phyloP scores from a whole-genome alignment of 64 coral and sea anemone genomes.

The Stylophora pistillata region DNA sequence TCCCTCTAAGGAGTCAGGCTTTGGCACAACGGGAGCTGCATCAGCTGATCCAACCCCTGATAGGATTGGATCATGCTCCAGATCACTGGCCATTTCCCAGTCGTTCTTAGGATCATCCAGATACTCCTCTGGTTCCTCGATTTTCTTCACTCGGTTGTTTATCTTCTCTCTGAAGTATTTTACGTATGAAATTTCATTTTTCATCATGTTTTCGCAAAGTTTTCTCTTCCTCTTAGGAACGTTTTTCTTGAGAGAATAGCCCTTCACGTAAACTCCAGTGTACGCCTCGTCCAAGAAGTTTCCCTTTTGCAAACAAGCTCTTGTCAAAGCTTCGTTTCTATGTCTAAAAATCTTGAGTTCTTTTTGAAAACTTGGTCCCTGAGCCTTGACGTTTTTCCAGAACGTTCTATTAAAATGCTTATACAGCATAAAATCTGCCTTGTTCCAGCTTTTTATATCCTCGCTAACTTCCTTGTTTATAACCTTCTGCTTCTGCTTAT shows the following conservation, averaged over 20 bases:
- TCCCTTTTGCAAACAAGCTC: constrained; percentile 63
- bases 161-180: constrained; percentile 73
- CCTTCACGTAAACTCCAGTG: constrained; percentile 83
- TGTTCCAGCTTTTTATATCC: constrained; percentile 89
- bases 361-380: constrained; percentile 67
- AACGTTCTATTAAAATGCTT: constrained; percentile 77
- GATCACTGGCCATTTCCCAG: constrained; percentile 71
- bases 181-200: constrained; percentile 89
- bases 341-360: constrained; percentile 72
- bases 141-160: constrained; percentile 3
- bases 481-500: constrained; percentile 60
- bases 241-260: constrained; percentile 64
- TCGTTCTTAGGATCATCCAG: constrained; percentile 86
- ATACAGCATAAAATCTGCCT: constrained; percentile 80
- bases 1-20: neutral
- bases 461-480: constrained; percentile 54
- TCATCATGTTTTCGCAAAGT: constrained; percentile 75
- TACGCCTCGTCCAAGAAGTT: constrained; percentile 80
- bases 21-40: neutral
- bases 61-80: constrained; percentile 66
- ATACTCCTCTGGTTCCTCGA: constrained; percentile 86
- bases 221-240: constrained; percentile 38
- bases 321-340: constrained; percentile 55
- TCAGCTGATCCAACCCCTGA: constrained; percentile 28
- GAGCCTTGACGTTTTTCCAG: constrained; percentile 67